These are phyloP conservation scores for Pseudotriccus pelzelni DNA, from an alignment of 2,797 vertebrate genomes.

Conservation along the genomic window DNA sequence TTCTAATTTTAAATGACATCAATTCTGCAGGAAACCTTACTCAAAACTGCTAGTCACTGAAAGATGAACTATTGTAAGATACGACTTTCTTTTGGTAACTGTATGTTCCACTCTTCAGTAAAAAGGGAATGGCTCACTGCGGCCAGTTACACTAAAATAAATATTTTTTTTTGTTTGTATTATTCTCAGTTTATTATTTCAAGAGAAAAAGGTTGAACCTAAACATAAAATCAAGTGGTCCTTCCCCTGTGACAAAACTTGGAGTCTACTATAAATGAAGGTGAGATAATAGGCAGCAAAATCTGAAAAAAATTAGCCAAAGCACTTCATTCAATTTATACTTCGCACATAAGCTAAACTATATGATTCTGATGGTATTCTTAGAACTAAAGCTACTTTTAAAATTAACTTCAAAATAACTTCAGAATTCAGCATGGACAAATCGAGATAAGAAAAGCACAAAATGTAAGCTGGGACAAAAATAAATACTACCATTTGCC, in stretches of 20 bases:
- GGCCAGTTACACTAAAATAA: neutral
- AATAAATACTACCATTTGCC: neutral
- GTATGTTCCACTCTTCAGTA: neutral
- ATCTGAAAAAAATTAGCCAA: neutral
- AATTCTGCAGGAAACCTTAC: neutral
- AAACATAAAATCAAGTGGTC: neutral
- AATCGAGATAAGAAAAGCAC: neutral
- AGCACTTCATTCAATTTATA: neutral
- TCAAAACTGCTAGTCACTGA: neutral
- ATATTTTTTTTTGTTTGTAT: neutral
- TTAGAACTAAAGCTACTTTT: neutral
- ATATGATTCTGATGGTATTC: neutral
- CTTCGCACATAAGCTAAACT: neutral
- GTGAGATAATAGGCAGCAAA: neutral
- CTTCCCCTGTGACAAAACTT: neutral
- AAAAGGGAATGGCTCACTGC: neutral
- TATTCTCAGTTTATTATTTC: neutral
- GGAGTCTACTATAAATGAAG: neutral
- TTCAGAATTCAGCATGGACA: neutral
- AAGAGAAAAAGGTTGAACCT: neutral
- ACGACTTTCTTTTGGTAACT: neutral
- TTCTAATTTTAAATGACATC: neutral
- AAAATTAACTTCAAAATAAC: neutral
- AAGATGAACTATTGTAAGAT: neutral
- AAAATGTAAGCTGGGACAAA: neutral